Percentiles rank a stretch among this genome's conserved stretches.
These are phyloP conservation scores for Drosophila rubida DNA, from an alignment of 2,888 invertebrate genomes.

Conservation along the genomic window DNA sequence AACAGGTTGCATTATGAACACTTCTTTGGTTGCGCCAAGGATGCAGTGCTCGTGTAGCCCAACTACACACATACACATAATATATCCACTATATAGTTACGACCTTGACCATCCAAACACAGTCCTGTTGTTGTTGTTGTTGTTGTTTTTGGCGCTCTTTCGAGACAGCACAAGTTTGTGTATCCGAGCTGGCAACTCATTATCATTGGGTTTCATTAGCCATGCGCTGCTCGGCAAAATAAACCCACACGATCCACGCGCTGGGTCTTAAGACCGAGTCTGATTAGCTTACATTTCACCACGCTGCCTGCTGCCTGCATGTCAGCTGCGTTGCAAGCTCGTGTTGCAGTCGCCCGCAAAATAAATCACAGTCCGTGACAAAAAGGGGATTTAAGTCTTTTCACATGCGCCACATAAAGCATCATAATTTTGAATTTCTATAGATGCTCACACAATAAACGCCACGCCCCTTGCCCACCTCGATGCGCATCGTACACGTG, in stretches of 20 bases:
- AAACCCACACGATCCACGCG: not conserved
- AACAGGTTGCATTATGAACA: not conserved
- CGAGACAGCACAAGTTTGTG: not conserved
- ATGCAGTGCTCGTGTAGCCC: not conserved
- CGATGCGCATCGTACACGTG: not conserved
- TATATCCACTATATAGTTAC: not conserved
- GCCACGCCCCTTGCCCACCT: not conserved
- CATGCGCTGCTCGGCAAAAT: not conserved
- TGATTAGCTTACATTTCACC: not conserved
- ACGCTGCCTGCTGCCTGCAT: too few species aligned
- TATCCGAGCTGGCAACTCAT: conserved; percentile 4
- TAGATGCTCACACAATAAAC: not conserved
- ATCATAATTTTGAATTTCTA: conserved; percentile 16
- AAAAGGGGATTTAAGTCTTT: conserved; percentile 3
- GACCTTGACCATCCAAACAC: conserved; percentile 5
- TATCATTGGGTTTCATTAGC: conserved; percentile 8
- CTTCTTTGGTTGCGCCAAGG: not conserved
- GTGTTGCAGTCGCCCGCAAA: too few species aligned
- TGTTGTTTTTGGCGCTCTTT: not conserved
- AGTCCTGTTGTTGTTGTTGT: not conserved
- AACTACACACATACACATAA: not conserved
- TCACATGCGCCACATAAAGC: conserved; percentile 7
- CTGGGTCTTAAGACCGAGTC: not conserved
- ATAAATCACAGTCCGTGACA: not conserved
- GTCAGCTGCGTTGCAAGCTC: not conserved